These are phyloP conservation scores for Noctua comes DNA, from an alignment of 2,888 invertebrate species.

Conservation along the genomic window DNA sequence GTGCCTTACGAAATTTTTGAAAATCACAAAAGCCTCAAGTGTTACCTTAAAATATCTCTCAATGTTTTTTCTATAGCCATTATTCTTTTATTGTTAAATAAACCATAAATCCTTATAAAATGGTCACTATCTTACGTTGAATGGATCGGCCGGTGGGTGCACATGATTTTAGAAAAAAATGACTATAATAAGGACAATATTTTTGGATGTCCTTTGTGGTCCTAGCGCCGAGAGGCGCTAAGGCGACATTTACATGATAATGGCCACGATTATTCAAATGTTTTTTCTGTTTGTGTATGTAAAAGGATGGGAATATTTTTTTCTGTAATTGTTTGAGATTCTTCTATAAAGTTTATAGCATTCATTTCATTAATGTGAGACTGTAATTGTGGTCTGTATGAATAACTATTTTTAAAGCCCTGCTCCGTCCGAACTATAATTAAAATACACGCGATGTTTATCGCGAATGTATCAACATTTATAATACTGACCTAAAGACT, in stretches of 20 bases:
- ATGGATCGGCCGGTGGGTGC: constrained; percentile 73
- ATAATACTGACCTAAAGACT: constrained; percentile 61
- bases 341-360: constrained; percentile 52
- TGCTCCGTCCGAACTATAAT: constrained; percentile 55
- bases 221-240: constrained; percentile 87
- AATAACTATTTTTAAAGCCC: constrained; percentile 58
- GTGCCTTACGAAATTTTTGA: constrained; percentile 74
- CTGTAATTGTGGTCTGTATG: constrained; percentile 51
- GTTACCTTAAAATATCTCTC: constrained; percentile 75
- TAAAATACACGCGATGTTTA: constrained; percentile 57
- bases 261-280: constrained; percentile 79
- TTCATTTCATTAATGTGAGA: constrained; percentile 51
- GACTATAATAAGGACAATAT: constrained; percentile 79
- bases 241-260: constrained; percentile 84
- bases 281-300: constrained; percentile 71
- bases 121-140: constrained; percentile 83
- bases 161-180: constrained; percentile 74
- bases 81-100: constrained; percentile 89
- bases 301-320: constrained; percentile 70
- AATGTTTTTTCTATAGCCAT: constrained; percentile 73
- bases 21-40: constrained; percentile 80
- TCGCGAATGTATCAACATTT: constrained; percentile 53
- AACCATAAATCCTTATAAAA: constrained; percentile 89
- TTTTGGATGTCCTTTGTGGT: constrained; percentile 77
- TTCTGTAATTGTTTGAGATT: constrained; percentile 65